Evolutionary conservation across 1,140 invertebrate species (phyloP).

Genomic region (Zaprionus taronus): DNA sequence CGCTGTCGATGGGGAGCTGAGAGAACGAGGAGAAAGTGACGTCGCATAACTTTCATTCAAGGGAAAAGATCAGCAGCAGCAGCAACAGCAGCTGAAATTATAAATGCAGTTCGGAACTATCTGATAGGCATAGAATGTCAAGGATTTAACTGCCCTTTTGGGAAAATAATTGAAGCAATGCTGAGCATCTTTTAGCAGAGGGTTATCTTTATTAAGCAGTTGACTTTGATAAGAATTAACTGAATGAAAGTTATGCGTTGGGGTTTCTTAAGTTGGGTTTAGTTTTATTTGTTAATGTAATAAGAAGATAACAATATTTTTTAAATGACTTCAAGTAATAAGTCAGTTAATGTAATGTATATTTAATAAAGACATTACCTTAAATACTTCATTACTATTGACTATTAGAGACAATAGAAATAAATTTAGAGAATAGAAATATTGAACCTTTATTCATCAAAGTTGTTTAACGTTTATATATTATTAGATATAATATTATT

Average conservation of each 20-base stretch:
- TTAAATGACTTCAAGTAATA: too few species aligned
- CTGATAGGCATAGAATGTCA: conserved; percentile 14
- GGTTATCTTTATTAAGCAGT: not conserved
- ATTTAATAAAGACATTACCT: too few species aligned
- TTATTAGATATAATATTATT: too few species aligned
- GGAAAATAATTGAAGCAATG: not conserved
- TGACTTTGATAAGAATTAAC: not conserved
- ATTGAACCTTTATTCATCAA: too few species aligned
- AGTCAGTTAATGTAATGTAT: too few species aligned
- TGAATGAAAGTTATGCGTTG: not conserved
- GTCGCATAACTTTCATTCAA: conserved; percentile 70
- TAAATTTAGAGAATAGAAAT: too few species aligned
- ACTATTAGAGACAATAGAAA: too few species aligned
- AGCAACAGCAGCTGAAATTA: not conserved
- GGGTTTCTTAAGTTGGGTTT: not conserved
- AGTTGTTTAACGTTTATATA: too few species aligned
- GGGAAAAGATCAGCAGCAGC: conserved; percentile 23
- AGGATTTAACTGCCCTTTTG: not conserved
- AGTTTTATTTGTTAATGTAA: not conserved
- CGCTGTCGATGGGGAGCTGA: conserved; percentile 12
- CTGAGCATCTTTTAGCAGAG: not conserved
- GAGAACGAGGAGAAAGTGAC: conserved; percentile 62
- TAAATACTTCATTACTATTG: too few species aligned
- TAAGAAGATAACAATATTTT: too few species aligned
- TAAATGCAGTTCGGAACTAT: conserved; percentile 3